These are phyloP conservation scores for Leptodactylus fallax DNA, from an alignment of 2,797 vertebrate species.

Conservation along the genomic window DNA sequence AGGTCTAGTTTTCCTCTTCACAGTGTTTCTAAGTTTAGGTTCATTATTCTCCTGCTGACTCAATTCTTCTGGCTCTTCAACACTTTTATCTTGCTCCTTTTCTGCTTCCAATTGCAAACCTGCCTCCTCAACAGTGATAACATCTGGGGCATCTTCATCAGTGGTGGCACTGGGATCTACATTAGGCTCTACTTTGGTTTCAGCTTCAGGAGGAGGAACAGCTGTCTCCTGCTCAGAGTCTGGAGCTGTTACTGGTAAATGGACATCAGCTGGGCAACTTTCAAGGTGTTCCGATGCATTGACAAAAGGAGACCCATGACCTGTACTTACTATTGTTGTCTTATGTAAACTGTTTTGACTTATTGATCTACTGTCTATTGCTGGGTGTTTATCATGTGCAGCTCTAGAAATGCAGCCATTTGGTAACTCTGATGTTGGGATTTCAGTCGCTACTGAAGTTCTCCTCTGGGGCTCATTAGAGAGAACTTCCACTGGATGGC, in stretches of 20 bases:
- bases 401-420: conserved; percentile 69
- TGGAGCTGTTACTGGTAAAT: conserved; percentile 66
- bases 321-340: conserved; percentile 68
- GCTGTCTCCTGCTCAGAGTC: conserved; percentile 69
- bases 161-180: conserved; percentile 65
- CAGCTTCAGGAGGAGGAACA: conserved; percentile 63
- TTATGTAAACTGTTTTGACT: conserved; percentile 71
- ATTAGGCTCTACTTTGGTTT: conserved; percentile 72
- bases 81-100: conserved; percentile 71
- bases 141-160: conserved; percentile 66
- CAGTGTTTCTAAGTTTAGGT: conserved; percentile 73
- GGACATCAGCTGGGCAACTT: conserved; percentile 70
- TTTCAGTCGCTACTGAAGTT: conserved; percentile 77
- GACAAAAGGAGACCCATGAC: conserved; percentile 65
- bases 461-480: conserved; percentile 72
- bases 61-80: conserved; percentile 68
- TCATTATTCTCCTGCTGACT: conserved; percentile 64
- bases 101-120: conserved; percentile 60
- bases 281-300: conserved; percentile 71
- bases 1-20: conserved; percentile 85
- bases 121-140: conserved; percentile 67
- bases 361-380: conserved; percentile 65
- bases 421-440: conserved; percentile 78
- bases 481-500: conserved; percentile 69
- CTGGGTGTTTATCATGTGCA: conserved; percentile 64